Evolutionary conservation across 2,888 invertebrate species (phyloP).

Genomic region (Cheiracanthium punctorium): DNA sequence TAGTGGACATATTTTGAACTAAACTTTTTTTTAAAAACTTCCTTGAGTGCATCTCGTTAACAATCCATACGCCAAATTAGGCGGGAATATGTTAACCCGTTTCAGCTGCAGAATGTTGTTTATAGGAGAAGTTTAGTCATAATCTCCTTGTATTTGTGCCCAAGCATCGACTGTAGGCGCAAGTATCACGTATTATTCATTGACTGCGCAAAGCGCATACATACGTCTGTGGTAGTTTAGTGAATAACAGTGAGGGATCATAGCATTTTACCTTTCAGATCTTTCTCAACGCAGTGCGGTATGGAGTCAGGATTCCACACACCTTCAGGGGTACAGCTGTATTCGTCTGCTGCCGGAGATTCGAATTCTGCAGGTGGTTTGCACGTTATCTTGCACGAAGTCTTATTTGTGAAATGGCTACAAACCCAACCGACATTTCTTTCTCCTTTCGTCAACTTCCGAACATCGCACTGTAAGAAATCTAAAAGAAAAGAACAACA

Average conservation of each 20-base stretch:
- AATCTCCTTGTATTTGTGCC: no score
- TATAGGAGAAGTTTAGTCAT: no score
- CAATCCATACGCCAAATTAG: no score
- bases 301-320: slow-evolving; percentile 38
- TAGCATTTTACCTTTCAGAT: not conserved
- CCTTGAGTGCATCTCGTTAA: no score
- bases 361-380: slow-evolving; percentile 2
- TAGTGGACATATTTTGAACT: no score
- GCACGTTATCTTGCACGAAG: slow-evolving; percentile 38
- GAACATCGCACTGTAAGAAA: slow-evolving; percentile 50
- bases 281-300: slow-evolving; percentile 32
- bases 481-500: slow-evolving; percentile 16
- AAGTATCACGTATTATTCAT: not conserved
- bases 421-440: slow-evolving; percentile 44
- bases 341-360: slow-evolving; percentile 5
- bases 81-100: no score
- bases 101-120: no score
- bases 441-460: slow-evolving; percentile 22
- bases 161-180: not conserved
- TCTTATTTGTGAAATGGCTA: slow-evolving; percentile 44
- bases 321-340: slow-evolving; percentile 38
- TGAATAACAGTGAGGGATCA: no score
- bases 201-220: not conserved
- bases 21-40: no score
- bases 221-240: not conserved